Evolutionary conservation across 1,140 invertebrate genomes (phyloP), one percentile per base, ranked within the genome.

Genomic region (Brachionus plicatilis): DNA sequence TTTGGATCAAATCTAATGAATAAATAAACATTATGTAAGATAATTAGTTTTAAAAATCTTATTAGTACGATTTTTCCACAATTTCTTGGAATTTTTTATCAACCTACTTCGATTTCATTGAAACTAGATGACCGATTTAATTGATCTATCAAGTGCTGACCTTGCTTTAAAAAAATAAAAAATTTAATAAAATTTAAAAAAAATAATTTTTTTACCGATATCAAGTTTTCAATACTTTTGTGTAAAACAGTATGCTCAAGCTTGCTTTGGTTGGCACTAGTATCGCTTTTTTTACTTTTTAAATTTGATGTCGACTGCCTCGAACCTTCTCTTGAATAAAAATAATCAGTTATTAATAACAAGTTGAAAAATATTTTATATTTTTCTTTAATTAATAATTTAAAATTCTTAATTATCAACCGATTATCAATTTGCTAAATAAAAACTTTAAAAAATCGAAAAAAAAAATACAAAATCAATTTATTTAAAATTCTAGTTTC

Each of bases 201-300:
- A 45, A n/a, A 9, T 0, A 29, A 45, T 75, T 75, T 75, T 45
- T 27, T 76, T 76, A 76, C 72, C 14, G 72, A 27, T 14, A 76
- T 76, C 17, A 76, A 50, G 53, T 76, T 76, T 50, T 76, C 72
- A 76, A 76, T 76, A 17, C 72, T 76, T 50, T 76, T 76, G n/a
- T 76, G 72, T 5, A 76, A 12, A 20, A 47, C 72, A 50, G 20
- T 76, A 47, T 76, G 72, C 17, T 76, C 72, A 8, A 76, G 17
- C 5, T 76, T 76, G 27, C 72, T 76, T 29, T 76, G 72, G 17
- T 27, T 76, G 43, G 50, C 6, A 29, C 6, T 45, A 8, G 41
- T 45, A 8, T 76, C 45, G 4, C 1, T 76, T 50, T 76, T 76
- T 50, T 47, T 76, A 50, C 45, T 76, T 27, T 47, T 76, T 50